Evolutionary conservation across 1,140 invertebrate species (phyloP), one percentile per base, ranked within the genome.

Genomic region (Physella acuta): DNA sequence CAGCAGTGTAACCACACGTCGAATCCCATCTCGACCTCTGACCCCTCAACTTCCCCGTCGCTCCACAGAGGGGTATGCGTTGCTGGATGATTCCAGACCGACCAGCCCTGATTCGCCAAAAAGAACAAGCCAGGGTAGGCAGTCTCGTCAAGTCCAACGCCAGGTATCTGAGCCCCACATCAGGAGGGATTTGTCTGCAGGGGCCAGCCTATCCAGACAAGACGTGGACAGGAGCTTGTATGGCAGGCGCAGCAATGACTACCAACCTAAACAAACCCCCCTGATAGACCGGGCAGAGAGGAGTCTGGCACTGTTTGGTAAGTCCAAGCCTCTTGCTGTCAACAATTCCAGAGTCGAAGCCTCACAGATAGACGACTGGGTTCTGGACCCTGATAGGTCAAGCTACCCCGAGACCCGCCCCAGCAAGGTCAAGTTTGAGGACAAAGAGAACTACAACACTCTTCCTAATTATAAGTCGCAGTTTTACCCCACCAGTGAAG

Each of bases 21-120:
- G 64, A n/a, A 36, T 58, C 17, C 24, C 67, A 36, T 70, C 24
- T 36, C 61, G 68, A 52, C 73, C 73, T 61, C 51, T 72, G 20
- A 78, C 76, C 11, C 76, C 76, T 17, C 75, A 78, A 37, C 76
- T 73, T 37, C 31, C 70, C 70, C 34, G 51, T 14, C 33, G 39
- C 28, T 28, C 33, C 39, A 30, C 58, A 44, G 70, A 53, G 65
- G 70, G 20, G 37, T 68, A 33, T 24, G 44, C 30, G 2, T 33
- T 52, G 16, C 56, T 52, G n/a, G 34, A 66, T 37, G 16, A 65
- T 53, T 52, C 61, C 37, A 28, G 33, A 24, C n/a, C 61, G 44
- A 52, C 44, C 37, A 44, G 67, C 69, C 66, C 52, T 56, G 20
- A 26, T 33, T 55, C 36, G 31, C 52, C 60, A 34, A 34, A 26